These are phyloP conservation scores for Amorpha juglandis DNA, from an alignment of 2,888 invertebrate species.

Conservation along the genomic window DNA sequence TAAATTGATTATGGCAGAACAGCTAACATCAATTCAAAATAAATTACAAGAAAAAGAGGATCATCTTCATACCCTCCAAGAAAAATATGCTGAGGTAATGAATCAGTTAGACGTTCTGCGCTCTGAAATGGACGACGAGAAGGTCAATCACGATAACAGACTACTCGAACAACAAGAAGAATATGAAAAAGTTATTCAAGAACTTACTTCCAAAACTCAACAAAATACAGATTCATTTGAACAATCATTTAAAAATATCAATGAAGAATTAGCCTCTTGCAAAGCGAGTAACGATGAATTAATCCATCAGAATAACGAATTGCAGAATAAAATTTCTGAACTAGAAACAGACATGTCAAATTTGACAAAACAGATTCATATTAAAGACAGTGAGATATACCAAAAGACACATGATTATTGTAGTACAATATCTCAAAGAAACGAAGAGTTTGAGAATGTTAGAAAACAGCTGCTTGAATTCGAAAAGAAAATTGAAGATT, in stretches of 20 bases:
- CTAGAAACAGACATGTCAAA: slow-evolving; percentile 55
- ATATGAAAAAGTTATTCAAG: slow-evolving; percentile 69
- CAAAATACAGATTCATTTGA: slow-evolving; percentile 51
- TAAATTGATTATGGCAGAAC: slow-evolving; percentile 69
- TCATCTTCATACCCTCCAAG: slow-evolving; percentile 67
- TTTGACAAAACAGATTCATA: slow-evolving; percentile 57
- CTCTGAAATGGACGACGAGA: slow-evolving; percentile 78
- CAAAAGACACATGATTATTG: slow-evolving; percentile 71
- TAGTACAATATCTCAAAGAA: slow-evolving; percentile 61
- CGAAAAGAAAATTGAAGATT: slow-evolving; percentile 76
- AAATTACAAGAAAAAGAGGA: slow-evolving; percentile 78
- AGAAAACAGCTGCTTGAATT: slow-evolving; percentile 66
- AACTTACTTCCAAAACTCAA: slow-evolving; percentile 54
- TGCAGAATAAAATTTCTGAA: slow-evolving; percentile 48
- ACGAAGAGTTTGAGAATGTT: slow-evolving; percentile 74
- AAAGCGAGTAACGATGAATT: slow-evolving; percentile 59
- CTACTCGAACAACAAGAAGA: slow-evolving; percentile 73
- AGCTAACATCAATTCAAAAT: slow-evolving; percentile 68
- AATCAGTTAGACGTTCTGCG: slow-evolving; percentile 71
- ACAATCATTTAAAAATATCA: slow-evolving; percentile 50
- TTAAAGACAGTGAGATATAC: slow-evolving; percentile 72
- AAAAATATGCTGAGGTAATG: slow-evolving; percentile 70
- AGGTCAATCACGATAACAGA: slow-evolving; percentile 72
- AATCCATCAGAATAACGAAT: slow-evolving; percentile 53
- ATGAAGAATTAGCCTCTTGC: slow-evolving; percentile 54